Conservation (phyloP, 2,797 vertebrate genomes). For the Pseudomugil tenellus region DNA sequence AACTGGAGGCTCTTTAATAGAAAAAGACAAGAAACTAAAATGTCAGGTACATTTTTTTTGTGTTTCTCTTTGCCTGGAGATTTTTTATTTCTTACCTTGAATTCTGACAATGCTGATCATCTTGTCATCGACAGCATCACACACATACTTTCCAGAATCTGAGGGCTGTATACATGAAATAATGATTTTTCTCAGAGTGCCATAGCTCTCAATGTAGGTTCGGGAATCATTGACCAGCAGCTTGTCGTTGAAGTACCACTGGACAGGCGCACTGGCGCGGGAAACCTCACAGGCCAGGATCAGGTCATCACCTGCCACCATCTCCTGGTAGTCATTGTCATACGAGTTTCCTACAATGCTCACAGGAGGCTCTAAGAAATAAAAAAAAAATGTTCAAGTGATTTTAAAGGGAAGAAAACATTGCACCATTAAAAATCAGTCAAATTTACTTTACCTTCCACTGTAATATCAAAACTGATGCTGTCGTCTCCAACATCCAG, state of each 20-base stretch:
- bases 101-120: constrained; percentile 86
- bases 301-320: constrained; percentile 87
- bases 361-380: constrained; percentile 85
- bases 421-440: background rate
- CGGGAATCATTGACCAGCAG: constrained; percentile 80
- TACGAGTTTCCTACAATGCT: constrained; percentile 84
- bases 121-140: constrained; percentile 88
- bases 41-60: background rate
- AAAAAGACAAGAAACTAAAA: constrained; percentile 4
- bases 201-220: constrained; percentile 85
- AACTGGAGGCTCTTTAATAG: constrained; percentile 72
- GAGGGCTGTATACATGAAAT: constrained; percentile 78
- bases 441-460: constrained; percentile 84
- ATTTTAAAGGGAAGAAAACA: background rate
- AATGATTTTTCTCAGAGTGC: constrained; percentile 84
- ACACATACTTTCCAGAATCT: constrained; percentile 91
- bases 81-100: constrained; percentile 83
- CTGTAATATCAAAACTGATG: constrained; percentile 86
- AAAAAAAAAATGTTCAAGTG: background rate
- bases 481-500: constrained; percentile 88
- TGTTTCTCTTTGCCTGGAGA: background rate
- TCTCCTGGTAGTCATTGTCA: constrained; percentile 72
- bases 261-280: constrained; percentile 81
- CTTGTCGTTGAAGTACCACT: constrained; percentile 92
- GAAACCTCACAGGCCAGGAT: constrained; percentile 90